Base-by-base conservation (phyloP, 35 echinoderm and acorn worm species). In the Strongylocentrotus purpuratus region DNA sequence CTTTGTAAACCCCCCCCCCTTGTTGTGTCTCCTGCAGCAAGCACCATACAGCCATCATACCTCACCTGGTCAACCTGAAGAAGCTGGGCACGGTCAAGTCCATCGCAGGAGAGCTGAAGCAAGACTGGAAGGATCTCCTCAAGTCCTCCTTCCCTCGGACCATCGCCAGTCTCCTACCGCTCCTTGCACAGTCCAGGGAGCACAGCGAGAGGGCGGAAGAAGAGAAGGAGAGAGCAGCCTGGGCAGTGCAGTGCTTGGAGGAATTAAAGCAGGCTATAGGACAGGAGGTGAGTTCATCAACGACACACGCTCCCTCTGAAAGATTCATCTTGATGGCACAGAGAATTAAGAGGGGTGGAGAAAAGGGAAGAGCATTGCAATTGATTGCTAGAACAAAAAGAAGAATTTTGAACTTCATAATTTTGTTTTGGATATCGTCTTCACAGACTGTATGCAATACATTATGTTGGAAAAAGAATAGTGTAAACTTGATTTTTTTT, bases 161-260 rank as follows among this genome's bases (percentile, higher is more conserved):
- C 97, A 98, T 99, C 52, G 96, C 97, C 1, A 96, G 96, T 61
- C 96, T 98, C 88, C 94, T 99, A 31, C 98, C 98, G 18, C 94
- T 96, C 18, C 94, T 97, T 45, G 96, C 94, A 5, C 86, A 97
- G 88, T 88, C 87, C 17, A 87, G 86, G 33, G 95, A 95, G 15
- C 50, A 58, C 14, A 92, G 94, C 6, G 46, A 61, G 78, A 61
- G 31, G 61, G 87, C 25, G 15, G 94, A 90, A 61, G 61, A 94
- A n/a, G 92, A 95, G 31, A 25, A 91, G 45, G 94, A 94, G 58
- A 94, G 95, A 47, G 96, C 96, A 59, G 46, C 65, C 12, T 22
- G 48, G 31, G 98, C 98, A 1, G 88, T 95, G 17, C 33, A 91
- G 18, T 95, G 95, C 31, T 92, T 98, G 9, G 35, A 85, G 5